These are phyloP conservation scores for Ferdinandea cuprea DNA, from an alignment of 2,888 invertebrate species.

Conservation along the genomic window DNA sequence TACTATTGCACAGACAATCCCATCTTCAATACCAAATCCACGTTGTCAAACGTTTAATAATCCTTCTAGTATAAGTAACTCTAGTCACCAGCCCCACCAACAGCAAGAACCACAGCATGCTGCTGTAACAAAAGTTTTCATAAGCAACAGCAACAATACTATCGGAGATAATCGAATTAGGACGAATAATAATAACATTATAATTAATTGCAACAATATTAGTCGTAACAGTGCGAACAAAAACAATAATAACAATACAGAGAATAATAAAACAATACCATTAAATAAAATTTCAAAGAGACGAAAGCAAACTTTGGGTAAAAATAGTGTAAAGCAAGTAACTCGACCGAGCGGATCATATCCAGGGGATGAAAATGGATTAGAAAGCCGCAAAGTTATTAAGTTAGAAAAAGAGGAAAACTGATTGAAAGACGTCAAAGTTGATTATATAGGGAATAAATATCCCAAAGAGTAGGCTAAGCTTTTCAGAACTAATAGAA, in stretches of 20 bases:
- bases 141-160: slow-evolving; percentile 76
- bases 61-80: slow-evolving; percentile 77
- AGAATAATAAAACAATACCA: slow-evolving; percentile 58
- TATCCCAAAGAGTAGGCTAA: slow-evolving; percentile 12
- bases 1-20: slow-evolving; percentile 67
- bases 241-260: slow-evolving; percentile 71
- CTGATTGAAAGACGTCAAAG: slow-evolving; percentile 20
- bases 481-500: not conserved
- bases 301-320: slow-evolving; percentile 76
- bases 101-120: slow-evolving; percentile 69
- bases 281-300: slow-evolving; percentile 71
- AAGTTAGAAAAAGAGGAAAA: slow-evolving; percentile 79
- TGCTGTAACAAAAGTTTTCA: slow-evolving; percentile 76
- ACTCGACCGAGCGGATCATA: slow-evolving; percentile 12
- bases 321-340: slow-evolving; percentile 67
- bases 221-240: slow-evolving; percentile 64
- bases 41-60: slow-evolving; percentile 79
- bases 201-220: slow-evolving; percentile 75
- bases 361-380: slow-evolving; percentile 74
- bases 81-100: slow-evolving; percentile 77
- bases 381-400: slow-evolving; percentile 76
- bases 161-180: slow-evolving; percentile 74
- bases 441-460: not conserved
- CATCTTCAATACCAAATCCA: slow-evolving; percentile 71
- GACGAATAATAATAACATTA: slow-evolving; percentile 71